Conservation (phyloP, 2,113 vertebrate genomes). For the Colinus virginianus region DNA sequence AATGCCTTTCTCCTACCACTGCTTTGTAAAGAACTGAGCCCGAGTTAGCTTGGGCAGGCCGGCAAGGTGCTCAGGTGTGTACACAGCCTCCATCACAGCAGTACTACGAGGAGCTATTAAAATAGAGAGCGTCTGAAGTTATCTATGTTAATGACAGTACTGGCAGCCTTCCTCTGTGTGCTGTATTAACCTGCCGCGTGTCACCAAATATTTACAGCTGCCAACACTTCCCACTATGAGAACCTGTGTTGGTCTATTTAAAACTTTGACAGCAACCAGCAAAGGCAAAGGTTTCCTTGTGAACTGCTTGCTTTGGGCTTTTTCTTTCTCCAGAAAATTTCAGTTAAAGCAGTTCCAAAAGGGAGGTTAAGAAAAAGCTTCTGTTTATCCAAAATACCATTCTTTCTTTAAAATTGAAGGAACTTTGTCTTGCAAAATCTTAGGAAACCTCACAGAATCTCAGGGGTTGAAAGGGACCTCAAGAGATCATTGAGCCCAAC, state of each 20-base stretch:
- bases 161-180: neutral
- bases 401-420: neutral
- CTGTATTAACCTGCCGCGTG: constrained; percentile 2
- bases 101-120: neutral
- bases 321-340: neutral
- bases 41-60: neutral
- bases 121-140: neutral
- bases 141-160: neutral
- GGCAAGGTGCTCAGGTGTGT: neutral
- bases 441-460: neutral
- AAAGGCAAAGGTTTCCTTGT: neutral
- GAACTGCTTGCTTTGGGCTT: neutral
- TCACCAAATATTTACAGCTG: constrained; percentile 6
- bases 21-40: neutral
- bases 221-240: neutral
- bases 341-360: neutral
- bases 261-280: constrained; percentile 1
- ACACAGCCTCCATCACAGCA: rapidly evolving
- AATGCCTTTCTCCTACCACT: neutral
- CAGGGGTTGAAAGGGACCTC: too few species aligned
- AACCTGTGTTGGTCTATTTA: neutral
- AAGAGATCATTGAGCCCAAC: too few species aligned
- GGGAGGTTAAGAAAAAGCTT: neutral
- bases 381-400: neutral
- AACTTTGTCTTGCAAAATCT: neutral